Conservation (phyloP, 2,797 vertebrate species). For the Chaetodon trifasciatus region DNA sequence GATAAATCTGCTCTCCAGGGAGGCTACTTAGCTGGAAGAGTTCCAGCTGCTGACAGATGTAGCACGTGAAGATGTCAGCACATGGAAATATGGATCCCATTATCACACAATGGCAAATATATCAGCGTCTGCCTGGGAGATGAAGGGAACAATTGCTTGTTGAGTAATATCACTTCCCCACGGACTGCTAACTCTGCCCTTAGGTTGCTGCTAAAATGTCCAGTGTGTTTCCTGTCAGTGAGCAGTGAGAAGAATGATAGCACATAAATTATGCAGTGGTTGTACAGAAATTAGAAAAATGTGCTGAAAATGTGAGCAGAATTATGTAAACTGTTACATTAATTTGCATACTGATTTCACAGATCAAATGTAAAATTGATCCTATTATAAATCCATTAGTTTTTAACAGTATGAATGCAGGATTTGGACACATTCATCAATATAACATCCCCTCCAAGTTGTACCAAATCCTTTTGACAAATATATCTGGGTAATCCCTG, state of each 20-base stretch:
- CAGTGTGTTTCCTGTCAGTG: slow-evolving; percentile 64
- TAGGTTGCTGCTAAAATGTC: slow-evolving; percentile 61
- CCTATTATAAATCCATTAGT: slow-evolving; percentile 20
- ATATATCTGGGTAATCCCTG: slow-evolving; percentile 28
- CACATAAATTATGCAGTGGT: slow-evolving; percentile 58
- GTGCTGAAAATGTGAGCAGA: slow-evolving; percentile 18
- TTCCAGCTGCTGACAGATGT: slow-evolving; percentile 70
- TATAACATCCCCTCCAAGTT: not conserved
- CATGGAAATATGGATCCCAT: slow-evolving; percentile 77
- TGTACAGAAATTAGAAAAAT: slow-evolving; percentile 48
- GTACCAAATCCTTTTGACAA: slow-evolving; percentile 24
- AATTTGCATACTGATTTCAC: slow-evolving; percentile 18
- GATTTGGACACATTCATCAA: slow-evolving; percentile 33
- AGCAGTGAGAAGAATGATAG: slow-evolving; percentile 50
- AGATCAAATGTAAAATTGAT: slow-evolving; percentile 20
- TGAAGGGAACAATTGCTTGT: slow-evolving; percentile 73
- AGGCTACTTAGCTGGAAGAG: slow-evolving; percentile 66
- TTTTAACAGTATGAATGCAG: slow-evolving; percentile 11
- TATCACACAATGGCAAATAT: slow-evolving; percentile 75
- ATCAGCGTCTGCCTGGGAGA: slow-evolving; percentile 70
- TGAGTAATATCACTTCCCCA: slow-evolving; percentile 73
- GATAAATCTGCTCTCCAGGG: slow-evolving; percentile 63
- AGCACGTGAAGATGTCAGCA: slow-evolving; percentile 67
- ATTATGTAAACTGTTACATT: slow-evolving; percentile 23
- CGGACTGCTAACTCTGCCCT: slow-evolving; percentile 64